phyloP scores from a whole-genome alignment of 2,113 vertebrate genomes.

The Pseudolaguvia tuberculata region DNA sequence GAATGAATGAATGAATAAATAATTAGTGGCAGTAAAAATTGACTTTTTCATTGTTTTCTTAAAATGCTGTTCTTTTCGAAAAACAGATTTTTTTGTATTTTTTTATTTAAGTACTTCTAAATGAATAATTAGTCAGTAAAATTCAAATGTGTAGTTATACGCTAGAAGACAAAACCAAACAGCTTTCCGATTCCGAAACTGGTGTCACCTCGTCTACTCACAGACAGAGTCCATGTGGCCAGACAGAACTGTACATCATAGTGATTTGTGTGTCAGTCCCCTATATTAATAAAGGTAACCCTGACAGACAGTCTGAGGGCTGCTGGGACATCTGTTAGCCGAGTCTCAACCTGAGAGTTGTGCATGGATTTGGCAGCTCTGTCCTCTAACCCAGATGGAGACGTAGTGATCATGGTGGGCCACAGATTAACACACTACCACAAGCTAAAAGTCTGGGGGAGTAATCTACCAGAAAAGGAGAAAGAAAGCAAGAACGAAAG shows the following conservation, averaged over 20 bases:
- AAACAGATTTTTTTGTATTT: no score
- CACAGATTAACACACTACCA: slow-evolving; percentile 37
- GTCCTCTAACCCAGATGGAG: slow-evolving; percentile 42
- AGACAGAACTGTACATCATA: slow-evolving; percentile 65
- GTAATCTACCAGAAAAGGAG: neutral
- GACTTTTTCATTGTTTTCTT: no score
- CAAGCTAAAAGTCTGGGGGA: slow-evolving; percentile 14
- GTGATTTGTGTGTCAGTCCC: slow-evolving; percentile 71
- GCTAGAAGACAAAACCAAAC: neutral
- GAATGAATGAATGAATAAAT: no score
- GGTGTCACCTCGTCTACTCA: slow-evolving; percentile 57
- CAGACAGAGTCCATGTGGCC: slow-evolving; percentile 47
- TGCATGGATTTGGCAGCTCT: slow-evolving; percentile 35
- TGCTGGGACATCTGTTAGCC: slow-evolving; percentile 44
- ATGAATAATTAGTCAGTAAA: neutral
- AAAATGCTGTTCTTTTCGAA: no score
- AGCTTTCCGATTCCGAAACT: slow-evolving; percentile 61
- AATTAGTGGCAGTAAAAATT: no score
- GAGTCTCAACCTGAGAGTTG: slow-evolving; percentile 31
- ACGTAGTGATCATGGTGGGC: slow-evolving; percentile 36
- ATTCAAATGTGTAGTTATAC: neutral
- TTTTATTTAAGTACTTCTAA: neutral
- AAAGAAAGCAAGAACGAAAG: no score
- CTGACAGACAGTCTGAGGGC: slow-evolving; percentile 52
- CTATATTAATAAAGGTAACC: slow-evolving; percentile 65